Conservation (phyloP, 1,140 invertebrate genomes). For the Ectropis grisescens region DNA sequence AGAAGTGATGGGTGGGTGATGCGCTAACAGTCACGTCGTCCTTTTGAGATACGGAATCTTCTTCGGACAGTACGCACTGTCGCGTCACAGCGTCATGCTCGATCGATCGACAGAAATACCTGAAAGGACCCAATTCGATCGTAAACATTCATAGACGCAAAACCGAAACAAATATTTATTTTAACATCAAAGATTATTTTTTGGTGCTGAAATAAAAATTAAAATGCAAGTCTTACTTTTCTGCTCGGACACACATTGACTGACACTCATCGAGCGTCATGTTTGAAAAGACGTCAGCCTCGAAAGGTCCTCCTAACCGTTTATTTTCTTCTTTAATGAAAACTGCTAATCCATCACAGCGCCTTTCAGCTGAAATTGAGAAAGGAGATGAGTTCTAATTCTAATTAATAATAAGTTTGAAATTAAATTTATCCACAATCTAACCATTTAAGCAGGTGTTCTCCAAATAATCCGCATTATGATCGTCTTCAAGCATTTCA, state of each 20-base stretch:
- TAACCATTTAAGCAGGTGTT: slow-evolving; percentile 91
- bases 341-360: slow-evolving; percentile 87
- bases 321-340: slow-evolving; percentile 92
- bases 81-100: slow-evolving; percentile 89
- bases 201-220: too few relatives aligned
- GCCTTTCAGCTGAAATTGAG: slow-evolving; percentile 78
- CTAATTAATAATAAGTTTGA: not conserved
- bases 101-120: slow-evolving; percentile 90
- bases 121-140: too few relatives aligned
- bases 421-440: slow-evolving; percentile 1
- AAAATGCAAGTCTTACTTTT: slow-evolving; percentile 73
- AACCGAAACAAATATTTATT: too few relatives aligned
- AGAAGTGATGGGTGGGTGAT: slow-evolving; percentile 86
- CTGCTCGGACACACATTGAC: slow-evolving; percentile 81
- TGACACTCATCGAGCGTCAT: slow-evolving; percentile 89
- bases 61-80: slow-evolving; percentile 88
- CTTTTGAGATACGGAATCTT: slow-evolving; percentile 89
- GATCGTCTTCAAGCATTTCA: slow-evolving; percentile 84
- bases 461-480: slow-evolving; percentile 90
- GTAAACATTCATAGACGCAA: too few relatives aligned
- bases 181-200: too few relatives aligned
- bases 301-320: slow-evolving; percentile 87
- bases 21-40: slow-evolving; percentile 86
- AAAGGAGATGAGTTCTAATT: slow-evolving; percentile 1
- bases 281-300: slow-evolving; percentile 88